A percentile compares a stretch with the other conserved stretches of the same genome.
phyloP scores from a whole-genome alignment of 2,797 vertebrate genomes.

The Spinus olivaceus region DNA sequence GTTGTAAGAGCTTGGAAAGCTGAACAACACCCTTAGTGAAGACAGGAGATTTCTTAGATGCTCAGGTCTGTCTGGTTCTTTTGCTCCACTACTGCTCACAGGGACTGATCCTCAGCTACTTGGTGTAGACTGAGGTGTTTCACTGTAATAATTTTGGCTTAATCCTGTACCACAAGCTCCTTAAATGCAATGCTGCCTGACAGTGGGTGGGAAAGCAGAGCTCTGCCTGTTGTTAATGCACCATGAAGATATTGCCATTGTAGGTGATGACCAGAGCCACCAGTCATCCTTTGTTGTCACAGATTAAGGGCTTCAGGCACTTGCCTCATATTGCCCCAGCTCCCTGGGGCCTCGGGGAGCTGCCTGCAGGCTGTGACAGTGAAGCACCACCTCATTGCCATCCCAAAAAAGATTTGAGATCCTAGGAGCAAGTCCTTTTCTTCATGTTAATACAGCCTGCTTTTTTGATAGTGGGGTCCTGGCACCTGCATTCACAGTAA shows the following conservation, averaged over 20 bases:
- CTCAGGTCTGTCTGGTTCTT: background rate
- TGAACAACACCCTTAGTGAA: background rate
- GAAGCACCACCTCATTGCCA: background rate
- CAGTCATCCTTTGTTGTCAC: background rate
- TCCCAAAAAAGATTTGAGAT: background rate
- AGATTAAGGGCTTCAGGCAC: background rate
- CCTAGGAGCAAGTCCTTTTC: background rate
- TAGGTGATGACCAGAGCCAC: background rate
- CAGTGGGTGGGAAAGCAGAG: background rate
- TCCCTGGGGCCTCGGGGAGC: fast-evolving
- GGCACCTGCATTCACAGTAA: background rate
- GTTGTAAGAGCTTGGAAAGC: background rate
- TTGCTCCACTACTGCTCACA: background rate
- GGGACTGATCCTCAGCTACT: background rate
- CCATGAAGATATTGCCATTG: fast-evolving
- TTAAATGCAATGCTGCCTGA: background rate
- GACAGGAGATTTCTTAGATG: background rate
- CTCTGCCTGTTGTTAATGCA: background rate
- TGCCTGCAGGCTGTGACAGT: background rate
- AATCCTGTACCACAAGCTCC: background rate
- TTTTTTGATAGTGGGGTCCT: background rate
- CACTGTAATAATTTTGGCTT: background rate
- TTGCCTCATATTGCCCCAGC: no score
- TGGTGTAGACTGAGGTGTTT: background rate
- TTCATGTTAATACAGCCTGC: background rate